Evolutionary conservation across 2,888 invertebrate genomes (phyloP).

Genomic region (Ormyrus labotus): DNA sequence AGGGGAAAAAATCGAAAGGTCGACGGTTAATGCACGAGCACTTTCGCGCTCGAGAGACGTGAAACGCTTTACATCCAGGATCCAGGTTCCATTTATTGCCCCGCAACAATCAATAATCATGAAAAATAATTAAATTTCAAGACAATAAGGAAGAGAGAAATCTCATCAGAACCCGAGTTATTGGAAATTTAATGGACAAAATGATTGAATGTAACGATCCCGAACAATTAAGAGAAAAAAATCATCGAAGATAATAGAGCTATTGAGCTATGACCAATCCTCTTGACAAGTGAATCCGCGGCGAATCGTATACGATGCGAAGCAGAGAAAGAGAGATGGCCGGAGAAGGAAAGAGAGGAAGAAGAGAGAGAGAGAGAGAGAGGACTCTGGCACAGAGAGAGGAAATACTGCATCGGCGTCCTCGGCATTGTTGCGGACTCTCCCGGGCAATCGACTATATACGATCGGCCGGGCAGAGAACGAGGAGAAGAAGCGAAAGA

Average conservation of each 20-base stretch:
- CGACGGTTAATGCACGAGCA: background rate
- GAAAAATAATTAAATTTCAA: constrained; percentile 27
- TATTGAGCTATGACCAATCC: constrained; percentile 56
- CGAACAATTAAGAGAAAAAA: constrained; percentile 49
- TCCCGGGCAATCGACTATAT: constrained; percentile 27
- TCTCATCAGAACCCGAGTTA: constrained; percentile 22
- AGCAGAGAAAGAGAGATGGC: background rate
- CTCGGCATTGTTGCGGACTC: constrained; percentile 40
- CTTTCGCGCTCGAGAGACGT: background rate
- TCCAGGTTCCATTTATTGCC: constrained; percentile 23
- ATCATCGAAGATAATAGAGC: constrained; percentile 46
- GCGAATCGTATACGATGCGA: background rate
- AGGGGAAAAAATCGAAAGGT: no score
- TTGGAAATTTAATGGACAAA: constrained; percentile 38
- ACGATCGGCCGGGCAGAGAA: background rate
- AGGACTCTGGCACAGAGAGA: background rate
- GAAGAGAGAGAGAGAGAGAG: background rate
- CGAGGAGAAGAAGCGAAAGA: constrained; percentile 31
- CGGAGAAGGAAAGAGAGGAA: background rate
- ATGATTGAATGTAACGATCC: constrained; percentile 40
- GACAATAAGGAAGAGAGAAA: constrained; percentile 29
- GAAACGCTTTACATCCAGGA: background rate
- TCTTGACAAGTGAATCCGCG: constrained; percentile 52
- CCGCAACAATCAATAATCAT: constrained; percentile 22
- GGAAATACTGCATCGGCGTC: constrained; percentile 41